A percentile compares a stretch with the other conserved stretches of the same genome.
Evolutionary conservation across 2,888 invertebrate species (phyloP).

Genomic region (Polyploca ridens): DNA sequence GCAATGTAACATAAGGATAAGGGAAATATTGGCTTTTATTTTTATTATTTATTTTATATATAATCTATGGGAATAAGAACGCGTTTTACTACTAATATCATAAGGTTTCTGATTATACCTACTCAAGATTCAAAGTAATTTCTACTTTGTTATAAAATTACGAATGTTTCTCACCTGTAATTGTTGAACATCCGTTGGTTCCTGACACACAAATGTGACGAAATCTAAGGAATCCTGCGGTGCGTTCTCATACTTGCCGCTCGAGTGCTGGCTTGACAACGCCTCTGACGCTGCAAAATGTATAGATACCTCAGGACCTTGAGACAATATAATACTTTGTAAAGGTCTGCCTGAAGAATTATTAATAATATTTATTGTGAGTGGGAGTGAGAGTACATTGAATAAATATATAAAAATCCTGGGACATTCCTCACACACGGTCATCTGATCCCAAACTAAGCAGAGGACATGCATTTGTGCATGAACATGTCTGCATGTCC

Average conservation of each 20-base stretch:
- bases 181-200: conserved; percentile 90
- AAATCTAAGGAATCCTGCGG: conserved; percentile 97
- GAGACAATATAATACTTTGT: conserved; percentile 12
- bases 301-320: conserved; percentile 15
- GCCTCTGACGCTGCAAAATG: conserved; percentile 61
- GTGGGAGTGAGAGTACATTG: neutral
- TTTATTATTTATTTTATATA: no score
- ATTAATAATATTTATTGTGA: neutral
- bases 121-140: neutral
- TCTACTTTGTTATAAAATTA: no score
- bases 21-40: no score
- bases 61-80: no score
- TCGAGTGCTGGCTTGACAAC: conserved; percentile 66
- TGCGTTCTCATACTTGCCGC: conserved; percentile 87
- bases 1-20: no score
- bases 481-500: no score
- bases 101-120: neutral
- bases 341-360: neutral
- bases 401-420: no score
- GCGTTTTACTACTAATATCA: no score
- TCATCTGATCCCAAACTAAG: no score
- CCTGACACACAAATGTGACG: conserved; percentile 98
- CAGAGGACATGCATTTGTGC: no score
- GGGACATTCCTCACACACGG: no score
- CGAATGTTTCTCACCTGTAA: conserved; percentile 83